Evolutionary conservation across 2,797 vertebrate genomes (phyloP).

Genomic region (Tenualosa ilisha): DNA sequence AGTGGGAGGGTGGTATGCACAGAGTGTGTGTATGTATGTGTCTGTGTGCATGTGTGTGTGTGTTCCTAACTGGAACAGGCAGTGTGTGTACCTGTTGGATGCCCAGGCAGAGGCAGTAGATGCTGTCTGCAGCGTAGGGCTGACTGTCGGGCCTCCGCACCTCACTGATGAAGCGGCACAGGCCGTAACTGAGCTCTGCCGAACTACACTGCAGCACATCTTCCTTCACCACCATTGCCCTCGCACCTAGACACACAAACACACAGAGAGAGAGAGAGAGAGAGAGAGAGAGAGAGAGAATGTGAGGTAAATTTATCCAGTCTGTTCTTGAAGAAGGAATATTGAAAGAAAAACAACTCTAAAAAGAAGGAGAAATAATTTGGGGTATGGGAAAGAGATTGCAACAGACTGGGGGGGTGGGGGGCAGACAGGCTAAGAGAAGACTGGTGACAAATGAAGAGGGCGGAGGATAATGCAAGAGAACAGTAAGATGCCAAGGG

Average conservation of each 20-base stretch:
- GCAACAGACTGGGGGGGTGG: background rate
- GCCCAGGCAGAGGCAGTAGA: conserved; percentile 97
- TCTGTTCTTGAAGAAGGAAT: background rate
- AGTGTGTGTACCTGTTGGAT: conserved; percentile 86
- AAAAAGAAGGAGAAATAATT: background rate
- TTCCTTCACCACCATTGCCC: conserved; percentile 82
- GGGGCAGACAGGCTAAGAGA: background rate
- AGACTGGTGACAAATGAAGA: background rate
- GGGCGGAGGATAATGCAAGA: background rate
- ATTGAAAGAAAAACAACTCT: background rate
- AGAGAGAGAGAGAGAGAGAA: background rate
- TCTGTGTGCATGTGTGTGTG: background rate
- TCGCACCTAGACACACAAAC: conserved; percentile 53
- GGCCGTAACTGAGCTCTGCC: conserved; percentile 86
- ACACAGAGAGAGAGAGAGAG: too few species aligned
- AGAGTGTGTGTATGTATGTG: background rate
- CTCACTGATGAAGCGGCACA: conserved; percentile 91
- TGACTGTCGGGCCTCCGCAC: conserved; percentile 90
- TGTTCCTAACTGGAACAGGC: background rate
- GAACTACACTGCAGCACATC: conserved; percentile 90
- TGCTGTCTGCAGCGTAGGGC: conserved; percentile 89
- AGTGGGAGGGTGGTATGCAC: background rate
- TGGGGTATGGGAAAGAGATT: too few species aligned
- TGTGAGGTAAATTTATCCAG: background rate
- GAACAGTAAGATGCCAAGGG: background rate